phyloP scores from a whole-genome alignment of 2,888 invertebrate species.

The Acrocyrtus sp. region DNA sequence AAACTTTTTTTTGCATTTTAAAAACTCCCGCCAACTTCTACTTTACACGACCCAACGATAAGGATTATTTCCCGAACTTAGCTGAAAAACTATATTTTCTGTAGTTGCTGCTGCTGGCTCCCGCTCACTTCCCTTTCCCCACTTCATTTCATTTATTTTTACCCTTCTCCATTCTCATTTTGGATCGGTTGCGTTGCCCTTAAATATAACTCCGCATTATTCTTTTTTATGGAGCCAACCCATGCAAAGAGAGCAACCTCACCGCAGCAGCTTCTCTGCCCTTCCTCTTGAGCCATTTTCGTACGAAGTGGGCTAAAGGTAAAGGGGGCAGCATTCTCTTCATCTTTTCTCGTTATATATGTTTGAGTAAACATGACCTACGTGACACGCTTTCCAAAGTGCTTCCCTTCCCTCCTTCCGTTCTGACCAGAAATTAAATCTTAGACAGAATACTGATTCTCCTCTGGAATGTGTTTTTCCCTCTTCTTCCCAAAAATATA shows the following conservation, averaged over 20 bases:
- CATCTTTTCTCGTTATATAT: slow-evolving; percentile 12
- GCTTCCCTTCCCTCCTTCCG: slow-evolving; percentile 36
- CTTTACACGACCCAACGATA: no score
- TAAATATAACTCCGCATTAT: not conserved
- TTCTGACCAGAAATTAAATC: slow-evolving; percentile 59
- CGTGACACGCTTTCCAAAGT: slow-evolving; percentile 57
- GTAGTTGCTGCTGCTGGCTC: no score
- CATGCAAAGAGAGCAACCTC: slow-evolving; percentile 1
- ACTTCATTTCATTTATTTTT: no score
- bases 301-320: not conserved
- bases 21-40: no score
- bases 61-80: no score
- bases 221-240: not conserved
- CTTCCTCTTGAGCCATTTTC: no score
- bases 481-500: no score
- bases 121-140: no score
- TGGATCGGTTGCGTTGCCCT: not conserved
- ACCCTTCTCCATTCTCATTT: not conserved
- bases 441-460: slow-evolving; percentile 52
- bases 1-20: no score
- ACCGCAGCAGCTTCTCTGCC: no score
- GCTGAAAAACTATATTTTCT: no score
- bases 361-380: slow-evolving; percentile 58
- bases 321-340: not conserved
- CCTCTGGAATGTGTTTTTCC: no score